Conservation (phyloP, 2,797 vertebrate genomes). For the Silurus aristotelis region DNA sequence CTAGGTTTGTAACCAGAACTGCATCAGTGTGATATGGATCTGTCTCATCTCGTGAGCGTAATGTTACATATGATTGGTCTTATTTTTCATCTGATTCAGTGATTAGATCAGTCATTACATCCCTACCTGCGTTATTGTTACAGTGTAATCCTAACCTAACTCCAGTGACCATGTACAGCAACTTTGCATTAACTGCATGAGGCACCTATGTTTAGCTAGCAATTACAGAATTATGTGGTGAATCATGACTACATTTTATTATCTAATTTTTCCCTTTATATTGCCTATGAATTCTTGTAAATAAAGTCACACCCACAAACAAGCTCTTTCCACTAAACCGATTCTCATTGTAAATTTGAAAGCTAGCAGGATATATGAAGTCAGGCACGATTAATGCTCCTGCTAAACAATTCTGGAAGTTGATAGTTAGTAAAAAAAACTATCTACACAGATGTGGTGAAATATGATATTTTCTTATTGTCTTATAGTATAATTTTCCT, state of each 20-base stretch:
- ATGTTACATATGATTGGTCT: not conserved
- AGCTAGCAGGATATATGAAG: not conserved
- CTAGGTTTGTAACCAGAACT: not conserved
- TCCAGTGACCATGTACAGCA: not conserved
- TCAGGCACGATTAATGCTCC: too few species aligned
- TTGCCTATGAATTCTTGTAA: too few species aligned
- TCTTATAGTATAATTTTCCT: too few species aligned
- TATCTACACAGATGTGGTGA: not conserved
- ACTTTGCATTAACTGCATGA: not conserved
- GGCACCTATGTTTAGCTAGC: not conserved
- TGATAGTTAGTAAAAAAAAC: not conserved
- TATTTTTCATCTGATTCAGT: not conserved
- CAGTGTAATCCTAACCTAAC: not conserved
- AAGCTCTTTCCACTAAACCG: not conserved
- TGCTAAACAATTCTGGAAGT: not conserved
- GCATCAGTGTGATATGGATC: not conserved
- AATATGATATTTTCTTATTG: not conserved
- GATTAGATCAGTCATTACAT: not conserved
- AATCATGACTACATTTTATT: not conserved
- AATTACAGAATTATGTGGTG: not conserved
- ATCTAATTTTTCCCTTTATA: too few species aligned
- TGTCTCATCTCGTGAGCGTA: not conserved
- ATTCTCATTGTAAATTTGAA: not conserved
- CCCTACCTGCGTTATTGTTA: not conserved
- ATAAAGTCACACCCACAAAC: not conserved